Percentiles rank a stretch among this genome's conserved stretches.
Conservation (phyloP, 2,888 invertebrate species). For the Synergus laeviventris region DNA sequence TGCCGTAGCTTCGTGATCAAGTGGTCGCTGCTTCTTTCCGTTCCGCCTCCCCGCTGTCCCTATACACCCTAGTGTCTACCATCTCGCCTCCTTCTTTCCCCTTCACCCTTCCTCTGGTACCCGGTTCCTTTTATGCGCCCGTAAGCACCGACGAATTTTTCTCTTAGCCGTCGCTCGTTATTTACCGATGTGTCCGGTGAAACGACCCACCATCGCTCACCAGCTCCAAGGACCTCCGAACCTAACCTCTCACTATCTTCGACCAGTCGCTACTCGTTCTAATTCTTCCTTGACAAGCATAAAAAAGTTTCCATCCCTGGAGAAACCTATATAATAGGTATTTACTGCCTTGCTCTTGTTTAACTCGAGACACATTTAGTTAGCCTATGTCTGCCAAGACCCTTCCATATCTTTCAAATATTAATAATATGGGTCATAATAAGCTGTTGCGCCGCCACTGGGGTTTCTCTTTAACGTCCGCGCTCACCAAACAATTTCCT, state of each 20-base stretch:
- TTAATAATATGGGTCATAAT: too few relatives aligned
- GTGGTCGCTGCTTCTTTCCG: conserved; percentile 47
- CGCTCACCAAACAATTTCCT: not conserved
- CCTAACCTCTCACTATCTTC: conserved; percentile 37
- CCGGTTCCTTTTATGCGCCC: conserved; percentile 43
- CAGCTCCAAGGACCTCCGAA: conserved; percentile 40
- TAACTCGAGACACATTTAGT: too few relatives aligned
- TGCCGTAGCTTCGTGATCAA: conserved; percentile 54
- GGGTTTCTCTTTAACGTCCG: not conserved
- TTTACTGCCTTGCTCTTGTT: not conserved
- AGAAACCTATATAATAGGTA: not conserved
- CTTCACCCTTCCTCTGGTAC: conserved; percentile 37
- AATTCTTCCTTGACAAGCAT: not conserved
- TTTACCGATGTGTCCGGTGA: conserved; percentile 52
- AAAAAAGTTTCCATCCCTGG: not conserved
- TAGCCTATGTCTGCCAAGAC: too few relatives aligned
- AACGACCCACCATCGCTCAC: conserved; percentile 51
- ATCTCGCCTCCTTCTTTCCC: conserved; percentile 41
- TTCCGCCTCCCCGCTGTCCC: conserved; percentile 18
- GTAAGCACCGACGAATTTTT: conserved; percentile 52
- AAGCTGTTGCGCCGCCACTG: too few relatives aligned
- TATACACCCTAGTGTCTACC: conserved; percentile 38
- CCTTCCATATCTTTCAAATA: too few relatives aligned
- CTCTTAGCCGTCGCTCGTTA: conserved; percentile 48
- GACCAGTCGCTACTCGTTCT: conserved; percentile 9